Conservation (phyloP, 1,140 invertebrate species). For the Spodoptera litura region DNA sequence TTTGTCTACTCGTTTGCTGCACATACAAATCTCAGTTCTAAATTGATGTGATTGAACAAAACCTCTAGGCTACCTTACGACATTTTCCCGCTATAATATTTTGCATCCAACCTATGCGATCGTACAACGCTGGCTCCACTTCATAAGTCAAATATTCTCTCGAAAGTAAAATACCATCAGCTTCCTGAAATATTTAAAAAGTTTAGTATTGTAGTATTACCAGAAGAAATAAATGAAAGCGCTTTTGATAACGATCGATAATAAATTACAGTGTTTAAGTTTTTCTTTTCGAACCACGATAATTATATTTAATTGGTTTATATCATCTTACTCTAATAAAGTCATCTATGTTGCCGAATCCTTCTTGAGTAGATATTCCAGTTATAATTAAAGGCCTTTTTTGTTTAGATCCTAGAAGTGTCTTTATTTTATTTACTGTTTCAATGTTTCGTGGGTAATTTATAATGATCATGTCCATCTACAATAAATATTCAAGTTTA, state of each 20-base stretch:
- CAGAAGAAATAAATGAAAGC: too few species aligned
- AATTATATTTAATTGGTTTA: too few species aligned
- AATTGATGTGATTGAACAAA: background rate
- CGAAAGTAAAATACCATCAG: conserved; percentile 67
- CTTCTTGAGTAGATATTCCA: conserved; percentile 63
- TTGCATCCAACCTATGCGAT: conserved; percentile 64
- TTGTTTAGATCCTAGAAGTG: conserved; percentile 56
- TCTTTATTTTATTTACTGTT: conserved; percentile 60
- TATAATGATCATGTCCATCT: conserved; percentile 70
- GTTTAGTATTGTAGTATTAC: too few species aligned
- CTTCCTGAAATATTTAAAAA: conserved; percentile 58
- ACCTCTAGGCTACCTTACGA: conserved; percentile 55
- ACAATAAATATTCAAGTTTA: conserved; percentile 25
- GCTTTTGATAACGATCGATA: too few species aligned
- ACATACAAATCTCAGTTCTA: too few species aligned
- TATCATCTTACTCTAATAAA: conserved; percentile 54
- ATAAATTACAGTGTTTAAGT: too few species aligned
- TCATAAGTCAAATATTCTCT: conserved; percentile 70
- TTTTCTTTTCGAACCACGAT: too few species aligned
- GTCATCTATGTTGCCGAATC: conserved; percentile 66
- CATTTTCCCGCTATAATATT: conserved; percentile 73
- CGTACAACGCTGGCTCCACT: conserved; percentile 55
- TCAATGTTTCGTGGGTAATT: conserved; percentile 61
- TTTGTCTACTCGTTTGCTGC: too few species aligned
- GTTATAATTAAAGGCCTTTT: conserved; percentile 64